Evolutionary conservation across 2,113 vertebrate genomes (phyloP).

Genomic region (Meriones unguiculatus): DNA sequence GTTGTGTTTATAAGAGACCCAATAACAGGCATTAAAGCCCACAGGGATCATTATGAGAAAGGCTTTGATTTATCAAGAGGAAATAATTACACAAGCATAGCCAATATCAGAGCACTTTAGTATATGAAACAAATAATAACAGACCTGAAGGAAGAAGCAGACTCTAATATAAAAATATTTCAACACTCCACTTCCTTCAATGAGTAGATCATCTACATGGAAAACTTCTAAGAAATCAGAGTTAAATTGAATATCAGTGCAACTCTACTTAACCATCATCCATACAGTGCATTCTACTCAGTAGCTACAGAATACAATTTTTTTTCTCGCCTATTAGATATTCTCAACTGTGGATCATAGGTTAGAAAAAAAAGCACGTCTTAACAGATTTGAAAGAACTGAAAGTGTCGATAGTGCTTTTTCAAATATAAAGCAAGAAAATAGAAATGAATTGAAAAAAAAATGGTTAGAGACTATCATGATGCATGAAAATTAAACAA

Average conservation of each 20-base stretch:
- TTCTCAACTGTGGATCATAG: not conserved
- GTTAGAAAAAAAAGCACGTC: not conserved
- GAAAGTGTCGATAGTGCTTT: not conserved
- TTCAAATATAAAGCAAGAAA: not conserved
- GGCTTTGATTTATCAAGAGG: not conserved
- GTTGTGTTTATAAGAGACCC: not conserved
- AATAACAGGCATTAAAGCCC: not conserved
- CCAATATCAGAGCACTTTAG: not conserved
- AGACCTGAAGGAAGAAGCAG: not conserved
- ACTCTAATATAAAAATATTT: not conserved
- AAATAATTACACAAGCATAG: not conserved
- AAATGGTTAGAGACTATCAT: not conserved
- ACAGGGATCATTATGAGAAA: not conserved
- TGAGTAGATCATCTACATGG: not conserved
- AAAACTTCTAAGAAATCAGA: not conserved
- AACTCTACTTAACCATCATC: not conserved
- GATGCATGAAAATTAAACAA: not conserved
- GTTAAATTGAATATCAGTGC: not conserved
- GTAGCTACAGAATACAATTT: not conserved
- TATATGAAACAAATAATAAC: not conserved
- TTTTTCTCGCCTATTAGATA: not conserved
- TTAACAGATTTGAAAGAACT: not conserved
- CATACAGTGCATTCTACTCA: not conserved
- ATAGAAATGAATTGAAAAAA: not conserved
- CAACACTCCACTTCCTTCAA: not conserved